Base-by-base conservation (phyloP, 2,888 invertebrate species). In the Papilio protenor region DNA sequence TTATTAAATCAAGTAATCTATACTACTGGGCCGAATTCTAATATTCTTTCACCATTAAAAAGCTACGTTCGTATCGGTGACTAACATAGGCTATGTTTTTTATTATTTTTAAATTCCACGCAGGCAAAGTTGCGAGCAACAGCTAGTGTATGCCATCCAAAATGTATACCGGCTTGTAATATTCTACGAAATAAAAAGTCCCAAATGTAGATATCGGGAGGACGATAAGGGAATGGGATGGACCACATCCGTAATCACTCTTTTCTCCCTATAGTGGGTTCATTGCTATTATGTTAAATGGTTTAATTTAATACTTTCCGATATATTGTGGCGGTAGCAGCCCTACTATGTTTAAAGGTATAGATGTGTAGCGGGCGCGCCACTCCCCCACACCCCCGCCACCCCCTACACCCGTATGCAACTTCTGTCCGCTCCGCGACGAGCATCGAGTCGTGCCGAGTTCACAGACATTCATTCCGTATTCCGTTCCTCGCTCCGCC, bases 331-430 rank as follows among this genome's bases (percentile, higher is more conserved):
- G 21, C 4, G 0, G 61, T 61, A 27, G 14, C 14, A 61, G 4
- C 66, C 66, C 45, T 66, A n/a, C 18, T 40, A 45, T 45, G 0
- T n/a, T 40, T 14, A 45, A 33, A n/a, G 40, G n/a, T 40, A 45
- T 69, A n/a, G 66, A 18, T 10, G 40, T 69, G 10, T 14, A 40
- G 45, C 66, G 66, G n/a, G 55, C 40, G 71, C 33, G 18, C 49
- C 18, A 2, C 69, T 16, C 16, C 27, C 16, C 23, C 45, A 80
- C 80, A 77, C 83, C 79, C 83, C 84, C 86, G 83, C 87, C 89
- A 87, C 89, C 90, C 88, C 88, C 85, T 83, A 82, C 79, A 77
- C 79, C 80, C 66, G 66, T 81, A 78, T 74, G 79, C 80, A 80
- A 81, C 81, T 80, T 79, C 81, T 78, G 81, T 78, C 79, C 80